phyloP scores from a whole-genome alignment of 2,797 vertebrate species.

The Phrynocephalus guinanensis region DNA sequence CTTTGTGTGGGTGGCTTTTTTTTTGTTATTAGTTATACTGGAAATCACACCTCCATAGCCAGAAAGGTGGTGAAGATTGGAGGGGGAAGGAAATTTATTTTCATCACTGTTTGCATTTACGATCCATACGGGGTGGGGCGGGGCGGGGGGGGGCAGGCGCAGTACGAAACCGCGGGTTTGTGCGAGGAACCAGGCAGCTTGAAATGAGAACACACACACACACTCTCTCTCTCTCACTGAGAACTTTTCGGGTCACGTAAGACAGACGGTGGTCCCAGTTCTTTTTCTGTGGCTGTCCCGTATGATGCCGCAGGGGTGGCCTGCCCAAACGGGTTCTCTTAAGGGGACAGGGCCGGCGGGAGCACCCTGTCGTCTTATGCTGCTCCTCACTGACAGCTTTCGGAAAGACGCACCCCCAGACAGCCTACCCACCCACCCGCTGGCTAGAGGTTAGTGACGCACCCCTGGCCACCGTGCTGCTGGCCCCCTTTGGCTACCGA shows the following conservation, averaged over 20 bases:
- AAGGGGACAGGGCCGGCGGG: slow-evolving; percentile 45
- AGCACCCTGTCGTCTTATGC: slow-evolving; percentile 57
- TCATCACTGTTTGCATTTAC: background rate
- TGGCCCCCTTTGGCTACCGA: slow-evolving; percentile 44
- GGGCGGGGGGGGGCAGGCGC: background rate
- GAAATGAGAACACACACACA: background rate
- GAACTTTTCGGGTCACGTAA: background rate
- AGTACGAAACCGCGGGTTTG: too few species aligned
- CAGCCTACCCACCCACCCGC: background rate
- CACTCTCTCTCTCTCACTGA: background rate
- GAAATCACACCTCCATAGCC: background rate
- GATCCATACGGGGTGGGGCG: background rate
- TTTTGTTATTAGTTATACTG: too few species aligned
- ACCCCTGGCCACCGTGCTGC: slow-evolving; percentile 57
- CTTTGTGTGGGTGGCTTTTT: background rate
- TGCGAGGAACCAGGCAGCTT: background rate
- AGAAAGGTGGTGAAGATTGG: too few species aligned
- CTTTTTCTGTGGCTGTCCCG: background rate
- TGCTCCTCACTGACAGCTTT: slow-evolving; percentile 9
- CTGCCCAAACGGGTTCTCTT: background rate
- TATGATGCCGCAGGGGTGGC: background rate
- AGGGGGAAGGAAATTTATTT: background rate
- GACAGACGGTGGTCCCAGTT: background rate
- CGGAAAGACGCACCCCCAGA: background rate
- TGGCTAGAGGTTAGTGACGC: slow-evolving; percentile 44